Evolutionary conservation across 1,140 invertebrate species (phyloP), one percentile per base, ranked within the genome.

Genomic region (Anastrepha obliqua): DNA sequence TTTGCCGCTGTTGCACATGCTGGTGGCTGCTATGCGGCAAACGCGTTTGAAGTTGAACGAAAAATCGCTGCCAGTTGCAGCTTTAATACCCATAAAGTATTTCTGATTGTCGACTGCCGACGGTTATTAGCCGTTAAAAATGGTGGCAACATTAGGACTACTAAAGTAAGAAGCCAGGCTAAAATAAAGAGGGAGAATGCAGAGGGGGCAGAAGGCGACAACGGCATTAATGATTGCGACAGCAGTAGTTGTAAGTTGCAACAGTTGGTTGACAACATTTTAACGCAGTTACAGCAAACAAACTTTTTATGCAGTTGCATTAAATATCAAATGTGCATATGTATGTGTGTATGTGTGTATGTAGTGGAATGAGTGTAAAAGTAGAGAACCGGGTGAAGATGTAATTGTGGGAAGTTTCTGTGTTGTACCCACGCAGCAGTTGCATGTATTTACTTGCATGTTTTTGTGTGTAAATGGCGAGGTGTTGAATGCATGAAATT

Each of bases 81-180:
- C 91, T 92, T 92, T 91, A 92, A 91, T 92, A 91, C 90, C 90
- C 91, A 92, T 92, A 92, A 92, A 92, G 90, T 92, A 91, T 91
- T 89, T 90, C 78, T 88, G 88, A 89, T 89, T 86, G 87, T 87
- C 89, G 86, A 88, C 65, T 81, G 64, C 55, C 67, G 85, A 70
- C 58, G 87, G 87, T 86, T 87, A 88, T 88, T 88, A 88, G 87
- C 85, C 87, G 85, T 88, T 86, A 88, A 67, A 65, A 87, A 65
- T 87, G 65, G 44, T 70, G 64, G 64, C 51, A 78, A 87, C 42
- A 70, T 60, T 70, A 62, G 47, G 86, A 67, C 65, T 39, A 9
- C 17, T 58, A 70, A 67, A 55, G 65, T 39, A 87, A 67, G 47
- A 42, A 55, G 42, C 17, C 60, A 9, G n/a, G 47, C 47, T 70